A percentile compares a stretch with the other conserved stretches of the same genome.
phyloP scores from a whole-genome alignment of 2,888 invertebrate genomes.

The Sphaerophoria taeniata region DNA sequence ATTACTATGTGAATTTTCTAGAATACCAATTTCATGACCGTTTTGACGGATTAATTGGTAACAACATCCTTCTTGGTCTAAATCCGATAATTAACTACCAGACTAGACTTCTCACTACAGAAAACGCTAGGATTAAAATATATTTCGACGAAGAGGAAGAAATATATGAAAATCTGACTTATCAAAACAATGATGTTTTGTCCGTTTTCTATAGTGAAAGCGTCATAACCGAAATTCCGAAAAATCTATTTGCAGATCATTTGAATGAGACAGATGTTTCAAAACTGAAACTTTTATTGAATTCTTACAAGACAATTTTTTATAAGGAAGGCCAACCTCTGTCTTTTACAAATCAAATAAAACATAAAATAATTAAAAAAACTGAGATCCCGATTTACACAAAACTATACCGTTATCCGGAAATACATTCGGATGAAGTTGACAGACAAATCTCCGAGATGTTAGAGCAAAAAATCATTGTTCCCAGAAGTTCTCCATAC shows the following conservation, averaged over 20 bases:
- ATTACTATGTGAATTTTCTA: constrained; percentile 5
- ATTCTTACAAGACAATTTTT: neutral
- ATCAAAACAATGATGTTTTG: neutral
- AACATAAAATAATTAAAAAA: constrained; percentile 43
- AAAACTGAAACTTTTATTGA: neutral
- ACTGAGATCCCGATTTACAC: neutral
- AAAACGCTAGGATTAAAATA: constrained; percentile 14
- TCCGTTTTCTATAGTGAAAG: neutral
- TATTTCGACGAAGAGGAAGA: constrained; percentile 7
- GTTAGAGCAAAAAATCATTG: constrained; percentile 71
- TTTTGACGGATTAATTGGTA: constrained; percentile 11
- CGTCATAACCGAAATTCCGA: neutral
- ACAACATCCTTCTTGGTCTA: constrained; percentile 6
- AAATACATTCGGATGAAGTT: constrained; percentile 36
- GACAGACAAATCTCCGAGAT: constrained; percentile 43
- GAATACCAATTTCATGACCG: constrained; percentile 9
- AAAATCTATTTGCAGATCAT: neutral
- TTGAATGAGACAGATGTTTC: neutral
- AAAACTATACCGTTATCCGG: constrained; percentile 48
- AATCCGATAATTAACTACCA: constrained; percentile 29
- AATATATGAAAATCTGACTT: neutral
- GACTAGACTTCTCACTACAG: constrained; percentile 26
- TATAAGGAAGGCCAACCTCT: constrained; percentile 14
- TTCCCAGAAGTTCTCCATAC: constrained; percentile 74
- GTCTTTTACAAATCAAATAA: constrained; percentile 31